phyloP scores from a whole-genome alignment of 1,140 invertebrate genomes.

The Macrotrachela quadricornifera region DNA sequence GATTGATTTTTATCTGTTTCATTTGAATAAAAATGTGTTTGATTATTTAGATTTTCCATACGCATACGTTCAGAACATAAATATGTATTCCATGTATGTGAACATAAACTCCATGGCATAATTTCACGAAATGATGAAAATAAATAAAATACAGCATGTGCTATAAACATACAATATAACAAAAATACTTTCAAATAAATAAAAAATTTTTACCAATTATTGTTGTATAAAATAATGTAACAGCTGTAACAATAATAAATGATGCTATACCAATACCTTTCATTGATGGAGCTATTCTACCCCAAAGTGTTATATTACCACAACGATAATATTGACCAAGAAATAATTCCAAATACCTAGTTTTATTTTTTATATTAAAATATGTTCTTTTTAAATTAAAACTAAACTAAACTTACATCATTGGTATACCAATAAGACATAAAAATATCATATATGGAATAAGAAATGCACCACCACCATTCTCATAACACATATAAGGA shows the following conservation, averaged over 20 bases:
- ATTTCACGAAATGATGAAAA: conserved; percentile 21
- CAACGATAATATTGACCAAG: conserved; percentile 3
- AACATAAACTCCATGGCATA: conserved; percentile 31
- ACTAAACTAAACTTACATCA: conserved; percentile 34
- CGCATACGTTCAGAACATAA: conserved; percentile 9
- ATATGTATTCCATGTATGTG: conserved; percentile 32
- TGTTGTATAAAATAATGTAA: too few relatives aligned
- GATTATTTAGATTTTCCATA: too few relatives aligned
- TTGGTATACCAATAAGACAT: conserved; percentile 35
- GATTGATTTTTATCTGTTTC: too few relatives aligned
- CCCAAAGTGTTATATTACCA: conserved; percentile 7
- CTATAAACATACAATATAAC: conserved; percentile 31
- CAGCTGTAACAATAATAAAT: too few relatives aligned
- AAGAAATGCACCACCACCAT: conserved; percentile 32
- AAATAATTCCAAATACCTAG: conserved; percentile 2
- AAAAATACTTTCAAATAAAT: too few relatives aligned
- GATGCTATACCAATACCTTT: conserved; percentile 20
- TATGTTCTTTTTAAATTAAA: conserved; percentile 16
- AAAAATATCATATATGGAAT: conserved; percentile 39
- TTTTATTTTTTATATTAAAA: too few relatives aligned
- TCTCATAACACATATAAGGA: conserved; percentile 11
- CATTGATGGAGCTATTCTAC: conserved; percentile 5
- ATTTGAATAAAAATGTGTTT: too few relatives aligned
- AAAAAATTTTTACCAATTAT: too few relatives aligned
- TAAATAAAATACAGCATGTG: conserved; percentile 28